Conservation (phyloP, 2,797 vertebrate species). For the Gallinago nigripennis region DNA sequence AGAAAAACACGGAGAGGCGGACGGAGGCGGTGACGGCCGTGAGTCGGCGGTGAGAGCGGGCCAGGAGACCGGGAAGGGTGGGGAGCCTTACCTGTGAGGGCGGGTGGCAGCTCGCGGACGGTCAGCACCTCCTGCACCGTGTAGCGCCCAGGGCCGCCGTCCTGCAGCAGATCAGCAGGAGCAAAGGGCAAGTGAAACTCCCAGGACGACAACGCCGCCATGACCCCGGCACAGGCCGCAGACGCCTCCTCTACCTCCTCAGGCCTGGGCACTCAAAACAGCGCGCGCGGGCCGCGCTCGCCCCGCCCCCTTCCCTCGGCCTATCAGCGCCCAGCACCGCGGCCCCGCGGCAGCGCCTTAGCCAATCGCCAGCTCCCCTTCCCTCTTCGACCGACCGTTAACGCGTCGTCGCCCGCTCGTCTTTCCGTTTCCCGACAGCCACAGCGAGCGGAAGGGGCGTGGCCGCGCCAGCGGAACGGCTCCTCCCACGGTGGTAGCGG, state of each 20-base stretch:
- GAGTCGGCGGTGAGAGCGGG: background rate
- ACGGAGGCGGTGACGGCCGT: accelerated
- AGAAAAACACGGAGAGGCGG: background rate
- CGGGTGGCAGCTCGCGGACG: conserved; percentile 75
- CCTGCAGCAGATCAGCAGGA: conserved; percentile 84
- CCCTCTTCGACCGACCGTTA: background rate
- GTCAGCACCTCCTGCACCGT: conserved; percentile 87
- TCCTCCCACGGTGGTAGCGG: no score
- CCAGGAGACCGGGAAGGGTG: accelerated
- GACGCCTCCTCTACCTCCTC: accelerated
- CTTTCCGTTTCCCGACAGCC: background rate
- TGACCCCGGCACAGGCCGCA: accelerated
- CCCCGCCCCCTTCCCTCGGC: background rate
- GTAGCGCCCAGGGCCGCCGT: conserved; percentile 86
- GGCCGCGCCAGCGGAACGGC: accelerated
- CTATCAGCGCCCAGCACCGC: background rate
- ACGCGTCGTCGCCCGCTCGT: accelerated
- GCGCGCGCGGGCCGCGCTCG: background rate
- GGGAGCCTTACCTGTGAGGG: conserved; percentile 77
- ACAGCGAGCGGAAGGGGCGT: background rate
- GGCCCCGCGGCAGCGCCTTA: background rate
- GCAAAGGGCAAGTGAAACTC: conserved; percentile 87
- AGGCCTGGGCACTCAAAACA: background rate
- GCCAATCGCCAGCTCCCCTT: background rate
- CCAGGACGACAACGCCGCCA: background rate